Conservation (phyloP, 1,140 invertebrate genomes). For the Hyposmocoma kahamanoa region DNA sequence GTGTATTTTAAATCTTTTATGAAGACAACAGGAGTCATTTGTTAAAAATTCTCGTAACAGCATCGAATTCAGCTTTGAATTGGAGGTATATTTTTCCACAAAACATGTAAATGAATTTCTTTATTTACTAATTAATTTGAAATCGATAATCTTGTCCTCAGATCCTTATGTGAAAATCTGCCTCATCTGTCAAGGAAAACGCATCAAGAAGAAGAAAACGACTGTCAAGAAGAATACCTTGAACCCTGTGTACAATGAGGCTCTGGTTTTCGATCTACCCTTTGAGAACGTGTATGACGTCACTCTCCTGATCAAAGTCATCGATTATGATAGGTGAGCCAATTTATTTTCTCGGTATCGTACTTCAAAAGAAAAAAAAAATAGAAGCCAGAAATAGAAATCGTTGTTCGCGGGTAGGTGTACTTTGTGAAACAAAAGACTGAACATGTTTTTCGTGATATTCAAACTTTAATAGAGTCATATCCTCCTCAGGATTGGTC, state of each 20-base stretch:
- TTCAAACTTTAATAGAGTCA: not conserved
- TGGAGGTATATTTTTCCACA: too few species aligned
- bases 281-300: slow-evolving; percentile 86
- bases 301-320: slow-evolving; percentile 88
- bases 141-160: slow-evolving; percentile 36
- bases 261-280: slow-evolving; percentile 86
- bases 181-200: slow-evolving; percentile 83
- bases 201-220: slow-evolving; percentile 92
- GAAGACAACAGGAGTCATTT: too few species aligned
- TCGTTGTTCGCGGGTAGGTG: too few species aligned
- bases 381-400: too few species aligned
- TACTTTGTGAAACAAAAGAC: too few species aligned
- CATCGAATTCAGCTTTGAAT: too few species aligned
- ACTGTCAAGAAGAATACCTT: slow-evolving; percentile 89
- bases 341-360: slow-evolving; percentile 11
- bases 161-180: slow-evolving; percentile 92
- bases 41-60: too few species aligned
- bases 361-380: too few species aligned
- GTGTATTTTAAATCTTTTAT: too few species aligned
- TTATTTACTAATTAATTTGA: too few species aligned
- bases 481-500: slow-evolving; percentile 79
- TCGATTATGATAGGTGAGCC: slow-evolving; percentile 90
- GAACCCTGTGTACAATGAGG: slow-evolving; percentile 91
- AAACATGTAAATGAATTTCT: too few species aligned
- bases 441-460: too few species aligned